Conservation (phyloP, 1,140 invertebrate genomes). For the Pseudomyrmex gracilis region DNA sequence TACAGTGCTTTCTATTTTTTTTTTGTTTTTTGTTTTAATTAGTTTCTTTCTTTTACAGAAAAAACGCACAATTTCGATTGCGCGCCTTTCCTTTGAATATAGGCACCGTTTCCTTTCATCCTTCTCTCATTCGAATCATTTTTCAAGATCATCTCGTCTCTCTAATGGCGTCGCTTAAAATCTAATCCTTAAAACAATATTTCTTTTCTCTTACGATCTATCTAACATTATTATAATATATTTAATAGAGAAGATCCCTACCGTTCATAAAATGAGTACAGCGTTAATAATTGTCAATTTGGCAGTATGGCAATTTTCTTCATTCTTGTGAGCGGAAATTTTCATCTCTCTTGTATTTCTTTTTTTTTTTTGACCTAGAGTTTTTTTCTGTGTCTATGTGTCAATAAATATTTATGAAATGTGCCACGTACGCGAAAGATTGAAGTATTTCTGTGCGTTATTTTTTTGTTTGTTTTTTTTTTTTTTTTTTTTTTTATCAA, state of each 20-base stretch:
- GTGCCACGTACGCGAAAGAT: slow-evolving; percentile 33
- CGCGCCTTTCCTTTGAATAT: slow-evolving; percentile 76
- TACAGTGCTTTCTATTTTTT: slow-evolving; percentile 80
- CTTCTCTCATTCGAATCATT: slow-evolving; percentile 53
- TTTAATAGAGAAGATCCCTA: slow-evolving; percentile 82
- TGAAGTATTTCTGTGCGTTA: not conserved
- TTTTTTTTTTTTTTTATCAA: no score
- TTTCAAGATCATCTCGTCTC: slow-evolving; percentile 47
- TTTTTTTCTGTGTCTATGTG: slow-evolving; percentile 31
- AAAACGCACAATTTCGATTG: slow-evolving; percentile 69
- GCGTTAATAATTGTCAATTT: slow-evolving; percentile 84
- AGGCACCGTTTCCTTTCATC: slow-evolving; percentile 81
- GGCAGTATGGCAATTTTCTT: slow-evolving; percentile 85
- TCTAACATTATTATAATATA: slow-evolving; percentile 82
- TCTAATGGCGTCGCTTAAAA: slow-evolving; percentile 78
- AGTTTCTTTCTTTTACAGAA: slow-evolving; percentile 73
- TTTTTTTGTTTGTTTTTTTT: no score
- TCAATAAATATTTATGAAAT: slow-evolving; percentile 67
- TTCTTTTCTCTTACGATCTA: slow-evolving; percentile 80
- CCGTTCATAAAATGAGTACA: slow-evolving; percentile 81
- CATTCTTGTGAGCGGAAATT: slow-evolving; percentile 78
- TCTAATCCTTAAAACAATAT: slow-evolving; percentile 80
- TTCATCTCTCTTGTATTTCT: slow-evolving; percentile 65
- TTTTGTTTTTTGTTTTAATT: no score
- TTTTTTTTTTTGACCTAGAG: slow-evolving; percentile 26